Conservation (phyloP, 2,888 invertebrate species). For the Andricus quercusramuli region DNA sequence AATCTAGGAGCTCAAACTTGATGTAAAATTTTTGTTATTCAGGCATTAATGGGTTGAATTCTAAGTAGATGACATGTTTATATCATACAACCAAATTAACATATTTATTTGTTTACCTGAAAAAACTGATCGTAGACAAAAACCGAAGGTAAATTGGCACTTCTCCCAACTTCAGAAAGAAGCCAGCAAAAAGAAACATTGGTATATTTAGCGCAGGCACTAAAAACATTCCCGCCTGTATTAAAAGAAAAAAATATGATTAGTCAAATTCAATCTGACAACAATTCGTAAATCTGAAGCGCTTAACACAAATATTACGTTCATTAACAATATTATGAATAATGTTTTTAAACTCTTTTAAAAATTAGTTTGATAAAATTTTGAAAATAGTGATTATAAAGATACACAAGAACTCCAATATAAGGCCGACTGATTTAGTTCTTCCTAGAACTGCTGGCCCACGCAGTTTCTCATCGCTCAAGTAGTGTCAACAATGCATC, state of each 20-base stretch:
- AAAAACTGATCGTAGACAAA: conserved; percentile 86
- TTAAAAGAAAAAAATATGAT: background rate
- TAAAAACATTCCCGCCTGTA: conserved; percentile 87
- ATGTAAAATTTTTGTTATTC: too few relatives aligned
- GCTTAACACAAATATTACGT: background rate
- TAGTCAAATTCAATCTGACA: background rate
- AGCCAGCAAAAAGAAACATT: conserved; percentile 90
- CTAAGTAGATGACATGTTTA: too few relatives aligned
- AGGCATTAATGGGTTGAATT: too few relatives aligned
- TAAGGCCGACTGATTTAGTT: too few relatives aligned
- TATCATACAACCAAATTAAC: too few relatives aligned
- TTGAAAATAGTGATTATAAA: background rate
- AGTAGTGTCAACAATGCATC: too few relatives aligned
- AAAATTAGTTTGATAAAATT: background rate
- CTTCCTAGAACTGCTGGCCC: too few relatives aligned
- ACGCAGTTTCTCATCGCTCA: too few relatives aligned
- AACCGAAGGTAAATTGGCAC: conserved; percentile 86
- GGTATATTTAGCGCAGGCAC: conserved; percentile 90
- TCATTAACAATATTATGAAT: background rate
- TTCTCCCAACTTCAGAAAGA: conserved; percentile 88
- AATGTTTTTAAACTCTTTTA: background rate
- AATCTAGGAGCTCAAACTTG: too few relatives aligned
- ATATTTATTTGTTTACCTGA: conserved; percentile 72
- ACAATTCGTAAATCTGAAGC: background rate
- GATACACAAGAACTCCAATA: too few relatives aligned